A percentile compares a stretch with the other conserved stretches of the same genome.
These are phyloP conservation scores for Eueremaeus valkanovi DNA, from an alignment of 2,888 invertebrate species.

Conservation along the genomic window DNA sequence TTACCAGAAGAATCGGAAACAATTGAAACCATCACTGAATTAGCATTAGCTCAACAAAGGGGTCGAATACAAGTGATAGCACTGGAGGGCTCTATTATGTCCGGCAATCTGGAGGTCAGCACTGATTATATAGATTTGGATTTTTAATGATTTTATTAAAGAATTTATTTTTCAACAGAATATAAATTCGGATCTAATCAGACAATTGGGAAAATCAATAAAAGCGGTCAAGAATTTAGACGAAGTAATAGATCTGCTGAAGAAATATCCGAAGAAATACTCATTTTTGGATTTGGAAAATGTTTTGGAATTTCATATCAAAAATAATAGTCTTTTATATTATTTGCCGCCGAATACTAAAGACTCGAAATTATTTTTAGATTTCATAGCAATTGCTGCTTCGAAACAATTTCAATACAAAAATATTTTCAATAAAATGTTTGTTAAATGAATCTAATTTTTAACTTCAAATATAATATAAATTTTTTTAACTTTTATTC, in stretches of 20 bases:
- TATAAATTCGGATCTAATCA: neutral
- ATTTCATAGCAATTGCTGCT: neutral
- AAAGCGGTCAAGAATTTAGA: neutral
- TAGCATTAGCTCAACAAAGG: neutral
- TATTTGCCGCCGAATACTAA: neutral
- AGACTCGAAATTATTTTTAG: neutral
- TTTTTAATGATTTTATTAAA: neutral
- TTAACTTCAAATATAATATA: neutral
- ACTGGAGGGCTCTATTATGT: neutral
- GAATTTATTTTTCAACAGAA: no score
- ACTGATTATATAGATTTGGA: neutral
- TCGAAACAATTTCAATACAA: neutral
- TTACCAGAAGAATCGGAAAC: neutral
- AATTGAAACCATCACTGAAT: conserved; percentile 26
- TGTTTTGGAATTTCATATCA: neutral
- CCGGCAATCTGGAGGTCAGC: neutral
- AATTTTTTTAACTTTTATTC: no score
- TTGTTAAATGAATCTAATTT: neutral
- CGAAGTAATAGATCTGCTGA: neutral
- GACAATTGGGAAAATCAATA: neutral
- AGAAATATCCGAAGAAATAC: neutral
- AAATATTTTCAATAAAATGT: neutral
- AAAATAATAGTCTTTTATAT: neutral
- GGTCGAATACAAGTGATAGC: neutral
- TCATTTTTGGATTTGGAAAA: neutral